Base-by-base conservation (phyloP, 1,140 invertebrate species). In the Arctopsyche grandis region DNA sequence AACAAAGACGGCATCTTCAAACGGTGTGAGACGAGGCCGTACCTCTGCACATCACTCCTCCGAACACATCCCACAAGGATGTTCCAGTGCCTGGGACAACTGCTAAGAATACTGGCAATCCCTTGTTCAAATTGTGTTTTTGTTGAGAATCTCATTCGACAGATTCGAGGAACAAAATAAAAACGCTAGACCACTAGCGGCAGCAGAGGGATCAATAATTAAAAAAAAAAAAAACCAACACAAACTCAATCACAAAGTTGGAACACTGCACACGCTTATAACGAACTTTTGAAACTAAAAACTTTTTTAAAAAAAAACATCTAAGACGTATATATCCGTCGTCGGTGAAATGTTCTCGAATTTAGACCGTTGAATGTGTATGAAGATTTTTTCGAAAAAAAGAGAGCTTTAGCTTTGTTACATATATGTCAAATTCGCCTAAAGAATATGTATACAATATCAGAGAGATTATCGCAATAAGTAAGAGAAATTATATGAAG, bases 1-100 rank as follows among this genome's bases (percentile, higher is more conserved):
- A 86, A 80, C 84, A 82, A n/a, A 84, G 87, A n/a, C 84, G 85
- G 14, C 88, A 88, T 81, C 87, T 87, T 7, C 87, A 87, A 77
- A 88, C 87, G 10, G 87, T 88, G 83, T 88, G 87, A 88, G 85
- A 84, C 79, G 83, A 75, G 79, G 79, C 79, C 22, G 48, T 60
- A 19, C 79, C 81, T 78, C 81, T 79, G 79, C 78, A 73, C 21
- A 52, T 76, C 19, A 75, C 75, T 38, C 75, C 70, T 69, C 69
- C 78, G 21, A 75, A 58, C 38, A 43, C 78, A 22, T 70, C 60
- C 26, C 9, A 44, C 71, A 43, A 46, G 69, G 63, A 76, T 86
- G 86, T 80, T 86, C 86, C 84, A 85, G 85, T 84, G 83, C 84
- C 79, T 84, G 73, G 38, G 58, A 48, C 44, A 52, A 12, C 66